Percentiles rank a stretch among this genome's conserved stretches.
Conservation (phyloP, 2,797 vertebrate genomes). For the Sebastes kiyomatsui region DNA sequence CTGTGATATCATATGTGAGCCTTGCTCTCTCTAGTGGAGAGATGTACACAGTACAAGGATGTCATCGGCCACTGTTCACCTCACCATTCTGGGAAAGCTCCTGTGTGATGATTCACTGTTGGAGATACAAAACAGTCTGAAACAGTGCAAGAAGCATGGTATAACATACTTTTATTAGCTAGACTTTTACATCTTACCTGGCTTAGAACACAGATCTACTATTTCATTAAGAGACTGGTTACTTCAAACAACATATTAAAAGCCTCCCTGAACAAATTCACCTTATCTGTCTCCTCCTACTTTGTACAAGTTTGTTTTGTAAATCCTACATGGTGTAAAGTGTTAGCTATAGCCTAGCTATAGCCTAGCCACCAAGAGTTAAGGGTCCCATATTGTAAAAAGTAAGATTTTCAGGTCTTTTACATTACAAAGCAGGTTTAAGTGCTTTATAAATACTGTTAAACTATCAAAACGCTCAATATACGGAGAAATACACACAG, state of each 20-base stretch:
- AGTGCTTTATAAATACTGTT: too few species aligned
- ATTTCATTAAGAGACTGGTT: background rate
- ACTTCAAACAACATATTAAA: background rate
- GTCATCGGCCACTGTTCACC: background rate
- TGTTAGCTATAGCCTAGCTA: too few species aligned
- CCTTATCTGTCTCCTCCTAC: background rate
- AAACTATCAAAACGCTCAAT: too few species aligned
- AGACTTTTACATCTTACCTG: background rate
- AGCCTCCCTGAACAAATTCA: background rate
- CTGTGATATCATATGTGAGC: background rate
- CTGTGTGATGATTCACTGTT: background rate
- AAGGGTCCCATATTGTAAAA: too few species aligned
- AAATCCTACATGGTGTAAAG: background rate
- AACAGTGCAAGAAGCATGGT: background rate
- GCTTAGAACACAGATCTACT: background rate
- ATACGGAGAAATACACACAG: fast-evolving
- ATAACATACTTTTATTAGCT: background rate
- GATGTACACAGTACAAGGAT: background rate
- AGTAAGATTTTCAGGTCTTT: too few species aligned
- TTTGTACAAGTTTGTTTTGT: background rate
- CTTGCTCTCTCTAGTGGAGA: conserved; percentile 52
- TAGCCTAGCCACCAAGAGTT: too few species aligned
- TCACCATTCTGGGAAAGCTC: fast-evolving
- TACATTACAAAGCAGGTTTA: too few species aligned
- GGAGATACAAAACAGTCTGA: background rate